Conservation (phyloP, 2,797 vertebrate genomes). For the Arvicola amphibius region DNA sequence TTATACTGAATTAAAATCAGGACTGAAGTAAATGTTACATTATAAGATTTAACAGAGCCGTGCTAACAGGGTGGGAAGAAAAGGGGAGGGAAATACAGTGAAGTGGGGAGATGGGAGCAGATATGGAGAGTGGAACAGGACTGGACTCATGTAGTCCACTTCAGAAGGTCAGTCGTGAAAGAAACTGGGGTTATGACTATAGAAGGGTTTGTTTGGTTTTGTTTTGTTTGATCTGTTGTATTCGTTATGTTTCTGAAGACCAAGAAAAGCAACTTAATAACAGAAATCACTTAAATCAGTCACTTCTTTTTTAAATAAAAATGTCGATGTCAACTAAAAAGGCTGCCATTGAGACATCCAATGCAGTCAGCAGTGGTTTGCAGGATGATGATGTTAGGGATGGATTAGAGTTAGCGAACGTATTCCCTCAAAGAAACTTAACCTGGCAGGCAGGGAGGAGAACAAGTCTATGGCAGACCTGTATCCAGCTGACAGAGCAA, state of each 20-base stretch:
- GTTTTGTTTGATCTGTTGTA: not conserved
- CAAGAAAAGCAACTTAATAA: not conserved
- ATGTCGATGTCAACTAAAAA: not conserved
- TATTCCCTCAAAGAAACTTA: not conserved
- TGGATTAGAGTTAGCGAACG: not conserved
- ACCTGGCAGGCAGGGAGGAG: no score
- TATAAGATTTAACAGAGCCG: no score
- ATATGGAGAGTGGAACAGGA: not conserved
- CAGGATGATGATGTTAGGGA: not conserved
- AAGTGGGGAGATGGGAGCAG: not conserved
- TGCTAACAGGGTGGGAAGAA: not conserved
- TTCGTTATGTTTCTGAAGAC: not conserved
- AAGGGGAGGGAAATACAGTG: not conserved
- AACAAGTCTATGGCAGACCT: not conserved
- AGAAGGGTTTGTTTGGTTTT: not conserved
- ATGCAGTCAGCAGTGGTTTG: not conserved
- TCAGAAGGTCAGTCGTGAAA: not conserved
- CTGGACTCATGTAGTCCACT: not conserved
- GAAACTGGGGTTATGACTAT: not conserved
- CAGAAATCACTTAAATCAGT: not conserved
- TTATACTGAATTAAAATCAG: not conserved
- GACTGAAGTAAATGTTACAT: not conserved
- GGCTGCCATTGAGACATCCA: not conserved
- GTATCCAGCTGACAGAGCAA: not conserved
- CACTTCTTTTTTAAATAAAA: constrained; percentile 20